phyloP scores from a whole-genome alignment of 2,888 invertebrate species.

The Lochmaea crataegi region DNA sequence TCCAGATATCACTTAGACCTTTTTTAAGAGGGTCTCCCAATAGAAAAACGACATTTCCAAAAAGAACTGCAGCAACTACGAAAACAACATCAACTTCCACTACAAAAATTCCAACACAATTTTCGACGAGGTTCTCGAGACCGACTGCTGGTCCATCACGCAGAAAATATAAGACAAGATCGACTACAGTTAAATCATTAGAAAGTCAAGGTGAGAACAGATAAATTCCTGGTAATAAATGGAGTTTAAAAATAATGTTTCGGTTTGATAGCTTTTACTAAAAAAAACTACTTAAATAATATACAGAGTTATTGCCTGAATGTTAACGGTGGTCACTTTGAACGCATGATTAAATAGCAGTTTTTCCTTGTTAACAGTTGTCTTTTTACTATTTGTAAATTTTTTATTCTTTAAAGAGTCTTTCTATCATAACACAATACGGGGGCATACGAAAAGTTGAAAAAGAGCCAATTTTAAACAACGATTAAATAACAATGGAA shows the following conservation, averaged over 20 bases:
- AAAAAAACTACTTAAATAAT: background rate
- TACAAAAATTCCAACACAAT: conserved; percentile 36
- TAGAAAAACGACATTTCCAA: conserved; percentile 36
- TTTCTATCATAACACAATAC: no score
- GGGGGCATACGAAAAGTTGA: no score
- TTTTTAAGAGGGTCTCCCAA: conserved; percentile 21
- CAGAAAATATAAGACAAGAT: conserved; percentile 53
- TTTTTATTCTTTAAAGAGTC: no score
- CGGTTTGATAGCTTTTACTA: background rate
- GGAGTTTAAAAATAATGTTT: background rate
- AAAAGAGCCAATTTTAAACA: no score
- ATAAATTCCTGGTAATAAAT: background rate
- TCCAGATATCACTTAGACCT: conserved; percentile 11
- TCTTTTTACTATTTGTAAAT: no score
- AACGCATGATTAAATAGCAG: no score
- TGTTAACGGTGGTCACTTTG: no score
- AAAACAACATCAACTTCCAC: conserved; percentile 35
- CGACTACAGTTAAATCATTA: conserved; percentile 47
- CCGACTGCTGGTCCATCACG: conserved; percentile 54
- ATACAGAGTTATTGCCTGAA: no score
- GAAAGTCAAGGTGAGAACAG: conserved; percentile 59
- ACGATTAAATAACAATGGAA: no score
- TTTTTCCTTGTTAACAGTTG: no score
- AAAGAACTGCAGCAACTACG: conserved; percentile 28
- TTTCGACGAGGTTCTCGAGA: conserved; percentile 47